phyloP scores from a whole-genome alignment of 2,888 invertebrate species.

The Cheiracanthium punctorium region DNA sequence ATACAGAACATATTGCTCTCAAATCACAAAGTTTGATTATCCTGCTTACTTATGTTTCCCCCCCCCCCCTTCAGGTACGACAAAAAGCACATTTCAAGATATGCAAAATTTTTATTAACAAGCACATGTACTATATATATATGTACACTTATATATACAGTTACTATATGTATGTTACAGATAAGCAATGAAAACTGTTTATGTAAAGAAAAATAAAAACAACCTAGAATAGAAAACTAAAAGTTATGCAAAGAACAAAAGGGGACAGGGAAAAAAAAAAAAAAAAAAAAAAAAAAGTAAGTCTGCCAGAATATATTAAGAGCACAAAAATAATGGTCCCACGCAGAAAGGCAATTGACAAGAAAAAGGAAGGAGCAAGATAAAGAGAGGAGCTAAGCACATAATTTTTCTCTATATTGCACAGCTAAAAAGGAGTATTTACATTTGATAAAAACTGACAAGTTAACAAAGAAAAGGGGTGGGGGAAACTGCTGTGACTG shows the following conservation, averaged over 20 bases:
- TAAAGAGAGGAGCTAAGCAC: slow-evolving; percentile 26
- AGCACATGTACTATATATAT: slow-evolving; percentile 65
- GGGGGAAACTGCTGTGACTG: background rate
- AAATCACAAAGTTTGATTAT: too few species aligned
- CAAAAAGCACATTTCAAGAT: too few species aligned
- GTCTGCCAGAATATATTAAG: slow-evolving; percentile 28
- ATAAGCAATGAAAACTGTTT: slow-evolving; percentile 31
- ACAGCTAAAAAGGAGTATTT: slow-evolving; percentile 49
- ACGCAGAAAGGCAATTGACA: slow-evolving; percentile 39
- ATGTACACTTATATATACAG: slow-evolving; percentile 58
- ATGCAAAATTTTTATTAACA: slow-evolving; percentile 69
- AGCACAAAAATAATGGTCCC: slow-evolving; percentile 63
- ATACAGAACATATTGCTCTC: too few species aligned
- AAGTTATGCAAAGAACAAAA: background rate
- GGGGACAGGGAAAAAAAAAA: slow-evolving; percentile 23
- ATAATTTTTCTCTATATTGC: slow-evolving; percentile 44
- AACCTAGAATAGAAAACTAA: slow-evolving; percentile 6
- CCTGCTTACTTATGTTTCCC: too few species aligned
- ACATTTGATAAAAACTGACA: slow-evolving; percentile 47
- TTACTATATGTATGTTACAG: slow-evolving; percentile 55
- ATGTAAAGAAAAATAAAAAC: slow-evolving; percentile 24
- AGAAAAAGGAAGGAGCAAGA: too few species aligned
- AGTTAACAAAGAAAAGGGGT: background rate
- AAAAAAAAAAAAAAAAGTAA: background rate
- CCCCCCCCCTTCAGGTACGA: too few species aligned